phyloP scores from a whole-genome alignment of 2,888 invertebrate genomes.

The Hymenopus coronatus region DNA sequence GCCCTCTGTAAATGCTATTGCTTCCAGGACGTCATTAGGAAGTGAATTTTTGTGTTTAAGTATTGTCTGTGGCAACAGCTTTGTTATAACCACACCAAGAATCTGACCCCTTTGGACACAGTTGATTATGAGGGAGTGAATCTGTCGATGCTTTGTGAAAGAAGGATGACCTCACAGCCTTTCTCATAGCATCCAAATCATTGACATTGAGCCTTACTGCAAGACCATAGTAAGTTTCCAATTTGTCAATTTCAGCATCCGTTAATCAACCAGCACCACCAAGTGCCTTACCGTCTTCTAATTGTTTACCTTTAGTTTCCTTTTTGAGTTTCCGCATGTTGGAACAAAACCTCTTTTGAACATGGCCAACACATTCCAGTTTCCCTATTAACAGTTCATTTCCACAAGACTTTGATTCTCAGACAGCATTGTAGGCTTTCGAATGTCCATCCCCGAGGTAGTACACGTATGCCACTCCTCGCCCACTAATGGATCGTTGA shows the following conservation, averaged over 20 bases:
- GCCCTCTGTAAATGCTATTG: too few relatives aligned
- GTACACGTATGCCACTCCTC: neutral
- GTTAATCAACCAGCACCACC: neutral
- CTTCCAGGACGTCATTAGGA: too few relatives aligned
- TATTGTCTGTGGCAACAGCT: neutral
- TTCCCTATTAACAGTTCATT: neutral
- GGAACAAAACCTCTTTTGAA: neutral
- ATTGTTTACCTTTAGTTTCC: neutral
- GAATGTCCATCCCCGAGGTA: neutral
- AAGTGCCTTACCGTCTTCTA: neutral
- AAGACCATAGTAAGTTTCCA: neutral
- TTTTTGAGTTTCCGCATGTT: neutral
- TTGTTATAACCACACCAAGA: neutral
- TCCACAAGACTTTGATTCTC: neutral
- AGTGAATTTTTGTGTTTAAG: neutral
- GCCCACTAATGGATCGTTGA: neutral
- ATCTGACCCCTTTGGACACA: neutral
- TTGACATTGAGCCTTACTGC: constrained; percentile 6
- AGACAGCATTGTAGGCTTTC: neutral
- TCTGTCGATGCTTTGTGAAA: neutral
- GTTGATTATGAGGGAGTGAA: neutral
- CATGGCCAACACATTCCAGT: neutral
- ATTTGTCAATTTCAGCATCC: neutral
- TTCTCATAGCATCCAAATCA: neutral
- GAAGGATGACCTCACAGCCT: neutral